Evolutionary conservation across 2,113 vertebrate species (phyloP).

Genomic region (Xiphorhynchus elegans): DNA sequence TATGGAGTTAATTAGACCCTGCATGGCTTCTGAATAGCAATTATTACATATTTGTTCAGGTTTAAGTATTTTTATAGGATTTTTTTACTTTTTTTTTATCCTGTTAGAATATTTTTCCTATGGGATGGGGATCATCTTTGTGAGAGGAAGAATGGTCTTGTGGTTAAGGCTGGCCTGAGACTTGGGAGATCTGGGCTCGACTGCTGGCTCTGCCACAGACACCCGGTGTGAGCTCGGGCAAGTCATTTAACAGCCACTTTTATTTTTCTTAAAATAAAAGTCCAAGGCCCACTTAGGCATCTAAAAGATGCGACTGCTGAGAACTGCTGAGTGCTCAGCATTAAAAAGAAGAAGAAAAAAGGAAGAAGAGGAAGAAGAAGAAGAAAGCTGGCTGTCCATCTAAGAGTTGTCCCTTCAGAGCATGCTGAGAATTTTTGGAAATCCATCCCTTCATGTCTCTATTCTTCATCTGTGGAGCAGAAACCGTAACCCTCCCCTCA

Average conservation of each 20-base stretch:
- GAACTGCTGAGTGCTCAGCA: constrained; percentile 24
- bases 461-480: neutral
- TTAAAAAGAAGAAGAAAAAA: neutral
- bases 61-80: constrained; percentile 68
- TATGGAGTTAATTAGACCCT: constrained; percentile 61
- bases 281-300: neutral
- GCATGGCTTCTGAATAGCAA: constrained; percentile 57
- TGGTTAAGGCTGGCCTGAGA: constrained; percentile 54
- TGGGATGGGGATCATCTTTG: constrained; percentile 59
- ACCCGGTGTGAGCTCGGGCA: constrained; percentile 48
- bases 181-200: constrained; percentile 4
- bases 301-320: neutral
- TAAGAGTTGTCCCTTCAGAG: neutral
- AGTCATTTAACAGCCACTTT: neutral
- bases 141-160: constrained; percentile 59
- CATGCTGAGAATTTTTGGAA: neutral
- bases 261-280: neutral
- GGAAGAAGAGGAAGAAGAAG: neutral
- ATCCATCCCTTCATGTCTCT: neutral
- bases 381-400: constrained; percentile 40
- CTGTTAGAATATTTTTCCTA: constrained; percentile 49
- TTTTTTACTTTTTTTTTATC: neutral
- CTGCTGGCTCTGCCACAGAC: constrained; percentile 45
- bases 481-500: neutral
- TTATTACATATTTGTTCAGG: constrained; percentile 67